Percentiles rank a stretch among this genome's conserved stretches.
Conservation (phyloP, 2,888 invertebrate genomes). For the Dicyrtoma fusca region DNA sequence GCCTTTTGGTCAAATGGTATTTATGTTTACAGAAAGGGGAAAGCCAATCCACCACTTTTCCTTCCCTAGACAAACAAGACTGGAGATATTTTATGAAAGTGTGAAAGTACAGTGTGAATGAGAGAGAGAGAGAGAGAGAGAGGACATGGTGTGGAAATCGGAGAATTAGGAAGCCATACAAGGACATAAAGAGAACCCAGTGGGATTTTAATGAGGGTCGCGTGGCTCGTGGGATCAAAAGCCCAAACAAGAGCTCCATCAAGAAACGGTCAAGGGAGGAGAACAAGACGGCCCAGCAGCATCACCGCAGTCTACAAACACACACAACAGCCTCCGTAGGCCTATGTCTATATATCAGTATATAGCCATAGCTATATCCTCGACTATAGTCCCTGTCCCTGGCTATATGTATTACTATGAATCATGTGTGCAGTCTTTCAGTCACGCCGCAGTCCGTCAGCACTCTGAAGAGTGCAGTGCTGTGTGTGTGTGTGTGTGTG, state of each 20-base stretch:
- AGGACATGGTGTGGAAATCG: constrained; percentile 20
- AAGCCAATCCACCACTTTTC: background rate
- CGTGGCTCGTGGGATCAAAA: constrained; percentile 37
- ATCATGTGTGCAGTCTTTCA: background rate
- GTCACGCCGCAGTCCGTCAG: constrained; percentile 24
- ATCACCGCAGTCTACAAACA: constrained; percentile 22
- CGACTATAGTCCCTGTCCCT: too few relatives aligned
- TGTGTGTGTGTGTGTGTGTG: background rate
- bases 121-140: too few relatives aligned
- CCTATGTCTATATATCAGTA: too few relatives aligned
- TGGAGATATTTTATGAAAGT: background rate
- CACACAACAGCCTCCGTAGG: background rate
- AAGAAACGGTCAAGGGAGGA: constrained; percentile 26
- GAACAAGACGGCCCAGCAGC: background rate
- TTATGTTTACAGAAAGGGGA: too few relatives aligned
- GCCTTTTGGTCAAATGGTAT: too few relatives aligned
- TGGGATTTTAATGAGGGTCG: constrained; percentile 41
- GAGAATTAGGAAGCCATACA: constrained; percentile 32
- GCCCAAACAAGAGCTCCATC: constrained; percentile 23
- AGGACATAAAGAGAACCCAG: constrained; percentile 32
- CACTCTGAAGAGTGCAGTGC: too few relatives aligned
- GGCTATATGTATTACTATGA: too few relatives aligned
- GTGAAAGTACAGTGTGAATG: constrained; percentile 6
- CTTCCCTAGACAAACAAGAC: background rate
- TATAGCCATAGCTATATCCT: too few relatives aligned